A percentile compares a stretch with the other conserved stretches of the same genome.
Conservation (phyloP, 2,888 invertebrate genomes). For the Ernsta delagoae region DNA sequence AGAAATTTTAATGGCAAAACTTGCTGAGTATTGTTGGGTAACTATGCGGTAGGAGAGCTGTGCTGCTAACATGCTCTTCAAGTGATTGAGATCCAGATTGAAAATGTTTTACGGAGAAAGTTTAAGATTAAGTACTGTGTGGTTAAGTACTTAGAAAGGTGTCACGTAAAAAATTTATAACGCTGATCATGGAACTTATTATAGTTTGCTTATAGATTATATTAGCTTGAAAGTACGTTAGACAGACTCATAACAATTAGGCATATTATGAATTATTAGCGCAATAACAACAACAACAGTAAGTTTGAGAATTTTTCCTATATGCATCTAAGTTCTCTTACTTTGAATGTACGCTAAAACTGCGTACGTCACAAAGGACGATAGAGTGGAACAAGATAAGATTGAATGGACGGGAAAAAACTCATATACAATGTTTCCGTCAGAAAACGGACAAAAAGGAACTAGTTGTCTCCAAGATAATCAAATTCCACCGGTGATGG, state of each 20-base stretch:
- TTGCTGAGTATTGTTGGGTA: conserved; percentile 27
- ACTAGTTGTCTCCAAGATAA: conserved; percentile 45
- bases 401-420: conserved; percentile 15
- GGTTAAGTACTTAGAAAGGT: no score
- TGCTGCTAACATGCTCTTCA: no score
- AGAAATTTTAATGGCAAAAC: conserved; percentile 34
- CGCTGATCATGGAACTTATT: neutral
- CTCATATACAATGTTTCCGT: conserved; percentile 8
- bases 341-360: no score
- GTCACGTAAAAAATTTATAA: neutral
- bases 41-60: conserved; percentile 1
- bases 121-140: neutral
- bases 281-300: no score
- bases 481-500: conserved; percentile 59
- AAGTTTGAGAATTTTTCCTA: no score
- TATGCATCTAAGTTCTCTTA: no score
- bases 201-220: no score
- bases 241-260: no score
- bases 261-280: no score
- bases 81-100: neutral
- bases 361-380: neutral
- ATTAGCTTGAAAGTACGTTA: no score
- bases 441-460: conserved; percentile 22
- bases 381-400: conserved; percentile 12
- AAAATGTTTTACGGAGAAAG: neutral